Conservation (phyloP, 1,140 invertebrate species). For the Spodoptera frugiperda region DNA sequence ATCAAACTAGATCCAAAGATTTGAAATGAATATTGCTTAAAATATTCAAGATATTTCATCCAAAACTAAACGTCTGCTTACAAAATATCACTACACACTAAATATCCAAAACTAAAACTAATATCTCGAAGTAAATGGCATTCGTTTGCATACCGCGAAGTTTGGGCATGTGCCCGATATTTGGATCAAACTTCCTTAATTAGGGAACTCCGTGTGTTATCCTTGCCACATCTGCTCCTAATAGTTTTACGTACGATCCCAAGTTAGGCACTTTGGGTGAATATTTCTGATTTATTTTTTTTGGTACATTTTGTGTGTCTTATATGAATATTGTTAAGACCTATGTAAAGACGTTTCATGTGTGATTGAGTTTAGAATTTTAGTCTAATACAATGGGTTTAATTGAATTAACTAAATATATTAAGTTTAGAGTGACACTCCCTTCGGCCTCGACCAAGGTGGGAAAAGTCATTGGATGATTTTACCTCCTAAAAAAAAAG, state of each 20-base stretch:
- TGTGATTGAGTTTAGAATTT: too few species aligned
- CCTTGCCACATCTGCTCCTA: conserved; percentile 32
- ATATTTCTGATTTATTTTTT: conserved; percentile 23
- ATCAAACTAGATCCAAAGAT: too few species aligned
- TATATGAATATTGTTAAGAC: background rate
- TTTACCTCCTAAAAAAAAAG: too few species aligned
- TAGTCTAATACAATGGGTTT: too few species aligned
- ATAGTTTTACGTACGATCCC: conserved; percentile 18
- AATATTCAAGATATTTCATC: too few species aligned
- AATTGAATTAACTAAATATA: too few species aligned
- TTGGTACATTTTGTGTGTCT: background rate
- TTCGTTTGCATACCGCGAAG: conserved; percentile 24
- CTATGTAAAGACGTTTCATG: too few species aligned
- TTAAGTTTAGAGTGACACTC: too few species aligned
- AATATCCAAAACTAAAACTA: conserved; percentile 7
- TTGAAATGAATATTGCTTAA: too few species aligned
- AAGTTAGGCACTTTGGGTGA: background rate
- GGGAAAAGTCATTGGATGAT: too few species aligned
- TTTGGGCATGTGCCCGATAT: conserved; percentile 7
- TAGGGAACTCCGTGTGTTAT: conserved; percentile 53
- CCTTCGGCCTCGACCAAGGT: too few species aligned
- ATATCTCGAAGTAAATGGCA: background rate
- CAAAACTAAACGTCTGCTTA: too few species aligned
- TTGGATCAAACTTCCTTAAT: conserved; percentile 61
- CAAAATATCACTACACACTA: background rate